phyloP scores from a whole-genome alignment of 2,113 vertebrate genomes.

The Saguinus midas region DNA sequence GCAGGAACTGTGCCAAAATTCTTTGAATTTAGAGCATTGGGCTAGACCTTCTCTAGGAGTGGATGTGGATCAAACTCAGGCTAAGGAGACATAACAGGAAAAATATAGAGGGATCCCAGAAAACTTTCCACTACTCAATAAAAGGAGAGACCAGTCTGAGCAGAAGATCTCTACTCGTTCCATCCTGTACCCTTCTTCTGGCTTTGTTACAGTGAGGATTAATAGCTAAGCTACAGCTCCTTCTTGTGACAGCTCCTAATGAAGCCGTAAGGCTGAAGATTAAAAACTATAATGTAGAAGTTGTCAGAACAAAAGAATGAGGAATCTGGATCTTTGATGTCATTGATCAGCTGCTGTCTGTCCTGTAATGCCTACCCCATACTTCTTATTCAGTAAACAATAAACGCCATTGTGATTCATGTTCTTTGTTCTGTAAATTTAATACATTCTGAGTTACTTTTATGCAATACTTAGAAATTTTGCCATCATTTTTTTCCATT shows the following conservation, averaged over 20 bases:
- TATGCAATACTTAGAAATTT: neutral
- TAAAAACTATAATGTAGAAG: neutral
- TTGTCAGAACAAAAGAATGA: neutral
- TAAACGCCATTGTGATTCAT: neutral
- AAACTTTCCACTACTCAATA: neutral
- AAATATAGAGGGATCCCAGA: neutral
- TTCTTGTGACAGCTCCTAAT: no score
- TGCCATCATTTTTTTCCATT: neutral
- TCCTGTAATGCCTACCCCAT: neutral
- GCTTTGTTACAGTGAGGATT: neutral
- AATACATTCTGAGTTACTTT: neutral
- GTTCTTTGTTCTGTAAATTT: neutral
- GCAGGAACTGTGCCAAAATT: neutral
- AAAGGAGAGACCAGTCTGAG: neutral
- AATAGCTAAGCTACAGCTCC: neutral
- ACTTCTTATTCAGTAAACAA: neutral
- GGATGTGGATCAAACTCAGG: neutral
- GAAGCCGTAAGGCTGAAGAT: neutral
- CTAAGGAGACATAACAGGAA: neutral
- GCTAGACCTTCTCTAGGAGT: neutral
- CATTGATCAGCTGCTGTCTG: neutral
- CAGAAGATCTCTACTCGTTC: neutral
- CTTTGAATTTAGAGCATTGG: neutral
- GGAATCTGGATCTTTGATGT: neutral
- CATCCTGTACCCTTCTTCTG: neutral